Evolutionary conservation across 1,140 invertebrate genomes (phyloP).

Genomic region (Aphidius gifuensis): DNA sequence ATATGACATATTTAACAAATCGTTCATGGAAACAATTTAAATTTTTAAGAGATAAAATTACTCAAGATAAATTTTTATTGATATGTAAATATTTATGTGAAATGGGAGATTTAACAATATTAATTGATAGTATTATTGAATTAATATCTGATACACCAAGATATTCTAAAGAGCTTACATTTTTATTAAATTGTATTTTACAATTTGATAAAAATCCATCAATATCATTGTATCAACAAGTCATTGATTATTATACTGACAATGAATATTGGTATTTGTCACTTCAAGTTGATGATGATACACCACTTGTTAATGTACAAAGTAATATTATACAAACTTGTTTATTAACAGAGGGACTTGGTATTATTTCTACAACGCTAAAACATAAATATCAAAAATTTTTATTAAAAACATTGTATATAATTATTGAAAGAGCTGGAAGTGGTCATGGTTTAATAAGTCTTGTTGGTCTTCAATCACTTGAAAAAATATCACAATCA

Average conservation of each 20-base stretch:
- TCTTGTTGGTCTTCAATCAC: constrained; percentile 56
- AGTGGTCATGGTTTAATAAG: constrained; percentile 58
- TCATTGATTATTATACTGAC: constrained; percentile 58
- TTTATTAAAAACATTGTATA: constrained; percentile 63
- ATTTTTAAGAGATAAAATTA: constrained; percentile 49
- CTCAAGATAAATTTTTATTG: constrained; percentile 50
- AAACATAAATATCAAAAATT: constrained; percentile 55
- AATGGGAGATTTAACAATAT: constrained; percentile 53
- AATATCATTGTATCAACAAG: constrained; percentile 43
- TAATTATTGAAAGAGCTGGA: constrained; percentile 65
- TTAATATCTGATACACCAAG: constrained; percentile 50
- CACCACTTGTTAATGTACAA: constrained; percentile 54
- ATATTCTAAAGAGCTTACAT: constrained; percentile 55
- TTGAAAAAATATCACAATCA: constrained; percentile 55
- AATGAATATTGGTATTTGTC: constrained; percentile 61
- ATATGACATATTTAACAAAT: constrained; percentile 27
- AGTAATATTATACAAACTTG: constrained; percentile 62
- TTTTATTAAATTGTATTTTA: constrained; percentile 55
- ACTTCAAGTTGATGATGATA: constrained; percentile 45
- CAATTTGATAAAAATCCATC: neutral
- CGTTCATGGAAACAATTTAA: constrained; percentile 59
- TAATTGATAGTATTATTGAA: constrained; percentile 61
- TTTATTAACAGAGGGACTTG: constrained; percentile 63
- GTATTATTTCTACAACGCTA: constrained; percentile 56
- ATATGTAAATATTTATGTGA: constrained; percentile 56